Evolutionary conservation across 2,113 vertebrate genomes (phyloP), one percentile per base, ranked within the genome.

Genomic region (Lagopus muta): DNA sequence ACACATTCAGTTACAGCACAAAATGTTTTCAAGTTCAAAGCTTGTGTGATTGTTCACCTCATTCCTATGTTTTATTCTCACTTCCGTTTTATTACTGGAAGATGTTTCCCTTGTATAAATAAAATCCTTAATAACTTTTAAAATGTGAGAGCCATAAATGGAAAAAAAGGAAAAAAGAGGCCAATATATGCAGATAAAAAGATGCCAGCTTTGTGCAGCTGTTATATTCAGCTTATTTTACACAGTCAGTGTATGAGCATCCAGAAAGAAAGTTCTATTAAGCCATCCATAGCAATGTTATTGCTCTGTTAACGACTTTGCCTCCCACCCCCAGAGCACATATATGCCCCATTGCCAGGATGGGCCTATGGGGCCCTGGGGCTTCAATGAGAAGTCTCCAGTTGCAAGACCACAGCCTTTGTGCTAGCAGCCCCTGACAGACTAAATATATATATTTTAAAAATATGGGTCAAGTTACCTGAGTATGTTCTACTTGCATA

Each of bases 11-110:
- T 48, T 90, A 86, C 82, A 83, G 86, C 45, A 75, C 52, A 89
- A 61, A 90, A 88, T 82, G 36, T 86, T 90, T 95, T 80, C 73
- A 78, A 91, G 89, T 94, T 92, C 91, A 94, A 95, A 95, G 91
- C 85, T 48, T 75, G 34, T 67, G 61, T 40, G 40, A 48, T 54
- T 88, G 65, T 73, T 95, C 93, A 94, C 80, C 48, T 82, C 76
- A 19, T 75, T 94, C 61, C 74, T 75, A 25, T 61, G 52, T 81
- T 94, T 86, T 81, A 81, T 61, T 22, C 36, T 83, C n/a, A n/a
- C 10, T 88, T 88, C 64, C 52, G 47, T 93, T 86, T 34, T 66
- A 88, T 64, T 19, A 40, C 36, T 75, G 48, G 60, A 77, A 79
- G 50, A 67, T 69, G 30, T 81, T 92, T 92, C 43, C 25, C 32